These are phyloP conservation scores for Cariama cristata DNA, from an alignment of 2,113 vertebrate species.

Conservation along the genomic window DNA sequence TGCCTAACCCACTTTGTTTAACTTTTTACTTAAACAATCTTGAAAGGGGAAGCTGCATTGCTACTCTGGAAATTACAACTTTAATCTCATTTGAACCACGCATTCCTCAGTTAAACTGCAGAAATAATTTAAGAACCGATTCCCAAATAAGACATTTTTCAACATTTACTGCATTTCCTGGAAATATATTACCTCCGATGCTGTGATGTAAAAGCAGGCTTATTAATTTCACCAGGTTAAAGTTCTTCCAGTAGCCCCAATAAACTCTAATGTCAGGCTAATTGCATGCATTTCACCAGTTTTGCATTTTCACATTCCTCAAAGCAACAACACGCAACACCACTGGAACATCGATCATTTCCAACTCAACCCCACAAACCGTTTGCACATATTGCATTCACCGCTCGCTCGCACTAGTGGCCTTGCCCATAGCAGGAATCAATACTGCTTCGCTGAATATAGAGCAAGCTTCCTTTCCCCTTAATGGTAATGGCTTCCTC, in stretches of 20 bases:
- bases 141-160: constrained; percentile 27
- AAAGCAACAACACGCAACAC: background rate
- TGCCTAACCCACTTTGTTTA: constrained; percentile 58
- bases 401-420: background rate
- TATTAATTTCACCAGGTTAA: background rate
- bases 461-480: background rate
- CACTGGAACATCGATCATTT: background rate
- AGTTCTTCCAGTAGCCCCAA: background rate
- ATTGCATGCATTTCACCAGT: background rate
- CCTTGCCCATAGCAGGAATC: background rate
- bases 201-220: constrained; percentile 4
- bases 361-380: background rate
- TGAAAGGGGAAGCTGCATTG: constrained; percentile 35
- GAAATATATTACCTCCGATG: background rate
- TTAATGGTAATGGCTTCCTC: background rate
- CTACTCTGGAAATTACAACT: constrained; percentile 41
- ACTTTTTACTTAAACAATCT: constrained; percentile 58
- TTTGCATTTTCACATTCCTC: background rate
- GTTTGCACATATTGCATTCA: background rate
- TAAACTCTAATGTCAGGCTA: background rate
- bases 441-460: background rate
- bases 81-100: constrained; percentile 30
- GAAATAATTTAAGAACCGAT: constrained; percentile 34
- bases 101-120: constrained; percentile 46
- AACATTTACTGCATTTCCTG: constrained; percentile 40